phyloP scores from a whole-genome alignment of 2,888 invertebrate species.

The Tachina fera region DNA sequence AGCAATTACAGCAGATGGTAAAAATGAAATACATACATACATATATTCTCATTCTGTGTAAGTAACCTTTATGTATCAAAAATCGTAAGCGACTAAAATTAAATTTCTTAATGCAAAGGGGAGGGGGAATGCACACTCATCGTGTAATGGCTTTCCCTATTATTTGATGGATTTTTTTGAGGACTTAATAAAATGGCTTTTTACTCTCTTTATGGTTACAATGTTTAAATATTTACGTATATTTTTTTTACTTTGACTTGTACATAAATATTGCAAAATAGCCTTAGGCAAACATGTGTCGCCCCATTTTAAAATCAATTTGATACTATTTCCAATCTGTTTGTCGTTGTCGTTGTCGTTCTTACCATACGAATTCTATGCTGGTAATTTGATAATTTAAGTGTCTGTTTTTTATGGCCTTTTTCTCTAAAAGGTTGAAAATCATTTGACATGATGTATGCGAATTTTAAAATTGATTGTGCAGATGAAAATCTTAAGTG shows the following conservation, averaged over 20 bases:
- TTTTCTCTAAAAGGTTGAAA: constrained; percentile 14
- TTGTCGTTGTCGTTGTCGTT: not conserved
- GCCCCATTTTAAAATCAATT: not conserved
- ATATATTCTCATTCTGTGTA: not conserved
- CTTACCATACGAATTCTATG: not conserved
- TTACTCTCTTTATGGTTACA: not conserved
- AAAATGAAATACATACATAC: no score
- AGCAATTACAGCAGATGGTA: not conserved
- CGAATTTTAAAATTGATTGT: constrained; percentile 29
- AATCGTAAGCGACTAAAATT: not conserved
- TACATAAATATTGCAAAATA: not conserved
- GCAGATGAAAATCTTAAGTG: constrained; percentile 29
- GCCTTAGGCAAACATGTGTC: constrained; percentile 1
- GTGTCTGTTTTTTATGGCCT: not conserved
- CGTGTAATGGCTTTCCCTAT: not conserved
- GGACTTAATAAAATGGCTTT: not conserved
- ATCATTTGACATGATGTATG: constrained; percentile 34
- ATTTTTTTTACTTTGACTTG: not conserved
- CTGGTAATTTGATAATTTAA: constrained; percentile 33
- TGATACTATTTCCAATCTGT: not conserved
- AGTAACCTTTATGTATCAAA: not conserved
- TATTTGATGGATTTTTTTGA: not conserved
- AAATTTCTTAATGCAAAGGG: no score
- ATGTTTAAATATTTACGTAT: not conserved
- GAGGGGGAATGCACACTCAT: not conserved